Conservation (phyloP, 2,113 vertebrate species). For the Sarotherodon lohbergeri region DNA sequence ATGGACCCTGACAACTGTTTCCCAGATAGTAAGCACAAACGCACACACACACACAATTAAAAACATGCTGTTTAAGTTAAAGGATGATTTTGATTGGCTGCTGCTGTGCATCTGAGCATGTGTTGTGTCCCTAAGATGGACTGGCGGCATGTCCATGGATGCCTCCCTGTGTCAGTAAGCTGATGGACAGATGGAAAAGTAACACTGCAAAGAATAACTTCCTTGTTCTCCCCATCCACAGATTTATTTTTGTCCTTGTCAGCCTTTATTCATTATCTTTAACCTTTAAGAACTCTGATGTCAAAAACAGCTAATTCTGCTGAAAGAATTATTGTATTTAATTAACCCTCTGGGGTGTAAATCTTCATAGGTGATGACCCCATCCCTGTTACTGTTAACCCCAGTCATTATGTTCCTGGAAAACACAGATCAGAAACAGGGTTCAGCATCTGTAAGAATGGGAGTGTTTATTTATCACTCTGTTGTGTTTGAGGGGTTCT, state of each 20-base stretch:
- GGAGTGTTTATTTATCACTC: neutral
- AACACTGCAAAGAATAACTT: neutral
- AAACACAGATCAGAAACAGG: neutral
- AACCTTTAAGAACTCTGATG: neutral
- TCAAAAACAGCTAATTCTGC: rapidly evolving
- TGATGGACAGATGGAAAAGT: neutral
- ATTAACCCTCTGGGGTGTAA: neutral
- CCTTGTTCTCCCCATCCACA: neutral
- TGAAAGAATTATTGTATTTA: neutral
- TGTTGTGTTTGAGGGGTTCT: neutral
- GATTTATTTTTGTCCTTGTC: rapidly evolving
- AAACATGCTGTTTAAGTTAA: rapidly evolving
- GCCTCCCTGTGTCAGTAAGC: neutral
- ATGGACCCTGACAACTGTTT: conserved; percentile 95
- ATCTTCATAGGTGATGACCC: neutral
- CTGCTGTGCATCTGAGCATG: neutral
- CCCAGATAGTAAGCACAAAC: conserved; percentile 77
- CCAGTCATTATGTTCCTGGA: neutral
- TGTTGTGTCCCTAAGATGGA: neutral
- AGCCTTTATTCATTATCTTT: neutral
- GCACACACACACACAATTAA: neutral
- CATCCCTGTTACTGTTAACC: neutral
- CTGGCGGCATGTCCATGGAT: neutral
- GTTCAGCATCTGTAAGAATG: neutral
- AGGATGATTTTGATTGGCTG: neutral